A percentile compares a stretch with the other conserved stretches of the same genome.
phyloP scores from a whole-genome alignment of 2,888 invertebrate genomes.

The Micropterix aruncella region DNA sequence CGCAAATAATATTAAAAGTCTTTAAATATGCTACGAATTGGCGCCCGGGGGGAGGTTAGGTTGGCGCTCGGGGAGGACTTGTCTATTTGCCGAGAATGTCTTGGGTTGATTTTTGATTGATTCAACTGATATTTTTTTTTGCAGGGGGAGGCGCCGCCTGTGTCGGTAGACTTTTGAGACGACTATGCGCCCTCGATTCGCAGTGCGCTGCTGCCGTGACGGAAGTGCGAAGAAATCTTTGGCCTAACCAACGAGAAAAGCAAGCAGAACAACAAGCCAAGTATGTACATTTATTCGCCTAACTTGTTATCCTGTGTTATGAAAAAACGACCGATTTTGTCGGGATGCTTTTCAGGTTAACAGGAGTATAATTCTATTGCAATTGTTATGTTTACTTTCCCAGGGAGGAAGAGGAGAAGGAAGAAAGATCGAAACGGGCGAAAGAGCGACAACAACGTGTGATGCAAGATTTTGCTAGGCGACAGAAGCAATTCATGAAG shows the following conservation, averaged over 20 bases:
- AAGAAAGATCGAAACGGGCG: slow-evolving; percentile 70
- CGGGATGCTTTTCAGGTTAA: no score
- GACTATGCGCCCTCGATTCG: slow-evolving; percentile 56
- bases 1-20: no score
- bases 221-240: slow-evolving; percentile 55
- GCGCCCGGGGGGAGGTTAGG: no score
- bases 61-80: no score
- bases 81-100: no score
- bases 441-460: slow-evolving; percentile 83
- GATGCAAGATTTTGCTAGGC: slow-evolving; percentile 85
- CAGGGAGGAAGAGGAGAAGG: slow-evolving; percentile 58
- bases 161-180: slow-evolving; percentile 65
- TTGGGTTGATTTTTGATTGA: no score
- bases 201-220: slow-evolving; percentile 55
- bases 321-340: no score
- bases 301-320: no score
- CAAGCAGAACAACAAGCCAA: slow-evolving; percentile 59
- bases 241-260: slow-evolving; percentile 70
- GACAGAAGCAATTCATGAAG: slow-evolving; percentile 86
- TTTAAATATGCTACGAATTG: no score
- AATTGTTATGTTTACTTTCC: neutral
- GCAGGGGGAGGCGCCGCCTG: slow-evolving; percentile 80
- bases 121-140: no score
- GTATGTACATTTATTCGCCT: no score
- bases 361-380: no score